Conservation (phyloP, 2,888 invertebrate genomes). For the Pasiphila rectangulata region DNA sequence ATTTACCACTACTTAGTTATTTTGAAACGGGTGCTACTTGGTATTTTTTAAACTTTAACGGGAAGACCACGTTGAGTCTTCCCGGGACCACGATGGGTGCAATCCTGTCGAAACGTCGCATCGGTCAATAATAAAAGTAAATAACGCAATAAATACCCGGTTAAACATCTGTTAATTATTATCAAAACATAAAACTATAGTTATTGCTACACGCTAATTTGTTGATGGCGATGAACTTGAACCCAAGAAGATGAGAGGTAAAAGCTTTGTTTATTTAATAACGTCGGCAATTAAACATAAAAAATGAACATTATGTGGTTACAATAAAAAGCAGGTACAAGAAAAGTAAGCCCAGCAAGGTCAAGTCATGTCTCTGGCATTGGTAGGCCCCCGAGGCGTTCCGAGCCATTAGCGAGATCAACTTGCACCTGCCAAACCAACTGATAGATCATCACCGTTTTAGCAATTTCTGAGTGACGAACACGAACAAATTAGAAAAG, state of each 20-base stretch:
- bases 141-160: no score
- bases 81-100: no score
- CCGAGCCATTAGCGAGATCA: conserved; percentile 42
- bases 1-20: no score
- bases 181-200: no score
- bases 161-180: no score
- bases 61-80: no score
- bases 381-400: conserved; percentile 44
- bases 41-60: no score
- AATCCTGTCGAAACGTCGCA: no score
- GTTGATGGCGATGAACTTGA: not conserved
- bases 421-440: conserved; percentile 39
- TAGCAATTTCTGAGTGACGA: conserved; percentile 40
- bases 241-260: not conserved
- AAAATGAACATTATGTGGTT: not conserved
- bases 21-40: no score
- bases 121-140: no score
- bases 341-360: conserved; percentile 31
- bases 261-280: no score
- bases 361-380: conserved; percentile 43
- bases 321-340: conserved; percentile 11
- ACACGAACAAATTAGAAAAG: conserved; percentile 26
- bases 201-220: no score
- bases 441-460: conserved; percentile 38
- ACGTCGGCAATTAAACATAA: not conserved